These are phyloP conservation scores for Gambusia yucatana DNA, from an alignment of 2,797 vertebrate genomes.

Conservation along the genomic window DNA sequence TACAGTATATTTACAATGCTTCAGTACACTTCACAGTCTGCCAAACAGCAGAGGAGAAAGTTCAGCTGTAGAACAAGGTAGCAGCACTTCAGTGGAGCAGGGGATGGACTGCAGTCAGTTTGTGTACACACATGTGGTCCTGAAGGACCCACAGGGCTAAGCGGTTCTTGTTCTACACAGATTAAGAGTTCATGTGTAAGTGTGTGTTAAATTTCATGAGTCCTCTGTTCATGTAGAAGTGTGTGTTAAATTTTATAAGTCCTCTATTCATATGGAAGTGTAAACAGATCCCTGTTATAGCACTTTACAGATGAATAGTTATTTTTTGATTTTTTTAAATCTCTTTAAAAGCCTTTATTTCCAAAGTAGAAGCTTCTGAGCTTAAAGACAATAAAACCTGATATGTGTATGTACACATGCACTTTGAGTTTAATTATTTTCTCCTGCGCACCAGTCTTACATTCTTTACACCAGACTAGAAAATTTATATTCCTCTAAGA, in stretches of 20 bases:
- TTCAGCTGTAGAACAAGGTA: slow-evolving; percentile 70
- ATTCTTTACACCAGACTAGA: slow-evolving; percentile 44
- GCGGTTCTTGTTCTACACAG: slow-evolving; percentile 68
- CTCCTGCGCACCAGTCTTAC: slow-evolving; percentile 54
- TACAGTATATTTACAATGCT: slow-evolving; percentile 59
- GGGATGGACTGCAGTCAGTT: slow-evolving; percentile 60
- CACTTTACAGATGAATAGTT: slow-evolving; percentile 37
- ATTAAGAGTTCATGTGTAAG: slow-evolving; percentile 45
- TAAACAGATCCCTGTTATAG: slow-evolving; percentile 53
- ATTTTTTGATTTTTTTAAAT: slow-evolving; percentile 9
- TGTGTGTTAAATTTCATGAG: slow-evolving; percentile 25
- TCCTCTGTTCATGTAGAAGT: slow-evolving; percentile 46
- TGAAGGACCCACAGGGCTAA: slow-evolving; percentile 79
- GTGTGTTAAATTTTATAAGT: slow-evolving; percentile 32
- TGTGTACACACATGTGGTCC: slow-evolving; percentile 75
- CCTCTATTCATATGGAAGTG: slow-evolving; percentile 48
- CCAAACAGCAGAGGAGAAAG: slow-evolving; percentile 57
- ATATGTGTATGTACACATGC: slow-evolving; percentile 8
- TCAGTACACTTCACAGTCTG: slow-evolving; percentile 48
- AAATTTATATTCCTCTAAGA: slow-evolving; percentile 32
- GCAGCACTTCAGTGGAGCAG: slow-evolving; percentile 57
- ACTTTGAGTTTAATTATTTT: slow-evolving; percentile 69
- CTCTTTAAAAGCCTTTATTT: slow-evolving; percentile 22
- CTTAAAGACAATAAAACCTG: slow-evolving; percentile 41
- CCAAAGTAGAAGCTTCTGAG: slow-evolving; percentile 46